A percentile compares a stretch with the other conserved stretches of the same genome.
phyloP scores from a whole-genome alignment of 2,797 vertebrate genomes.

The Malacoraja senta region DNA sequence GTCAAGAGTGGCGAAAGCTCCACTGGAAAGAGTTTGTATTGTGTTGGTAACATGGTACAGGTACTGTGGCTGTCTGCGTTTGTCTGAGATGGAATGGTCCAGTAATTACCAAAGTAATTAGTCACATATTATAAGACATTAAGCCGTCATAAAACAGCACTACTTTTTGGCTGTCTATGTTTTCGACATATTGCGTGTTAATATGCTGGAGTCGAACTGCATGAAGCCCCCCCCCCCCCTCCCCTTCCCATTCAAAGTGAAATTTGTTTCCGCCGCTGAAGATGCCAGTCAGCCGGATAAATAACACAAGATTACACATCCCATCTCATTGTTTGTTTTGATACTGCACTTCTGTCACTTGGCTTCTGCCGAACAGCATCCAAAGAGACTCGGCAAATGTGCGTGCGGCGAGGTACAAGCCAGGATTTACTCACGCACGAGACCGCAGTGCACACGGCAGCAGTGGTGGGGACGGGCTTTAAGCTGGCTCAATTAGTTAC shows the following conservation, averaged over 20 bases:
- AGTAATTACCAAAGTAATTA: conserved; percentile 11
- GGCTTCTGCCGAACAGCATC: neutral
- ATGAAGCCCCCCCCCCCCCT: neutral
- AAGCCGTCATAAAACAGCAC: conserved; percentile 19
- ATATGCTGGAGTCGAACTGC: neutral
- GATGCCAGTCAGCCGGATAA: conserved; percentile 20
- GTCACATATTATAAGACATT: conserved; percentile 28
- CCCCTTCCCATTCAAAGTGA: neutral
- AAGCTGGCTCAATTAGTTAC: neutral
- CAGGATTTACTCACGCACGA: neutral
- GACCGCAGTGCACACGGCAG: neutral
- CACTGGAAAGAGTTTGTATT: neutral
- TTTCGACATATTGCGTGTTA: neutral
- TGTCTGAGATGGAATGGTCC: neutral
- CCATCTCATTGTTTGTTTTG: conserved; percentile 19
- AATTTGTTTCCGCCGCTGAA: neutral
- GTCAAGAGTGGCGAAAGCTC: neutral
- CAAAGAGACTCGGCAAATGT: neutral
- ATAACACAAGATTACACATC: conserved; percentile 9
- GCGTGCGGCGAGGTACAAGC: neutral
- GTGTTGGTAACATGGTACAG: neutral
- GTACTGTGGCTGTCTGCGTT: neutral
- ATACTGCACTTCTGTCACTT: neutral
- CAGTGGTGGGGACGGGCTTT: neutral
- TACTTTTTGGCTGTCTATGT: neutral